Evolutionary conservation across 2,797 vertebrate species (phyloP).

Genomic region (Holocentrus rufus): DNA sequence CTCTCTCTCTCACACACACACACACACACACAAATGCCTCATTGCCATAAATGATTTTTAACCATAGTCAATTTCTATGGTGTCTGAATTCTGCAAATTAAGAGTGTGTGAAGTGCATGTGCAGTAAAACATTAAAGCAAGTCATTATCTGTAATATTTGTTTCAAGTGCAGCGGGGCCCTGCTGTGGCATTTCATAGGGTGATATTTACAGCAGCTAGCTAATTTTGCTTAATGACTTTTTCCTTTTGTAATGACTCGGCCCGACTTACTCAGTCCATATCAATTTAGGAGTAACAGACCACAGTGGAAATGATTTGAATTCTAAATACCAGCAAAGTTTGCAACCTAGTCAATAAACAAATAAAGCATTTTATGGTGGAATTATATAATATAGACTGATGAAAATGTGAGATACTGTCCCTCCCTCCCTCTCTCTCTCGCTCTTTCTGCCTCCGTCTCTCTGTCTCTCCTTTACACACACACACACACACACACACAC

Average conservation of each 20-base stretch:
- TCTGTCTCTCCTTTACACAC: constrained; percentile 9
- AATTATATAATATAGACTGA: constrained; percentile 36
- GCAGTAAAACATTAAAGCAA: constrained; percentile 28
- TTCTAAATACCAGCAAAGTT: constrained; percentile 58
- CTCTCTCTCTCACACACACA: not conserved
- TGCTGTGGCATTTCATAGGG: constrained; percentile 57
- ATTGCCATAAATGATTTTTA: not conserved
- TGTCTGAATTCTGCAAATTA: constrained; percentile 2
- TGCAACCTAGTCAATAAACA: constrained; percentile 38
- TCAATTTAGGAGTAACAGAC: constrained; percentile 65
- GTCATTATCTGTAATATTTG: constrained; percentile 34
- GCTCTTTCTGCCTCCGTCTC: not conserved
- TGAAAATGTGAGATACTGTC: not conserved
- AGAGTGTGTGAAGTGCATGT: constrained; percentile 15
- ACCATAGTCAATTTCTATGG: not conserved
- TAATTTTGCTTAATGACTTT: constrained; percentile 70
- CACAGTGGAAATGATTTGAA: constrained; percentile 60
- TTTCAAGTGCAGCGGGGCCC: constrained; percentile 34
- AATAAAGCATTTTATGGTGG: constrained; percentile 49
- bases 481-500: not conserved
- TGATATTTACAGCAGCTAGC: constrained; percentile 68
- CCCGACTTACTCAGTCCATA: constrained; percentile 56
- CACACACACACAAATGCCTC: not conserved
- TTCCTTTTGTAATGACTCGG: constrained; percentile 65
- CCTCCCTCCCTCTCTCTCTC: not conserved